These are phyloP conservation scores for Onchidella celtica DNA, from an alignment of 2,888 invertebrate genomes.

Conservation along the genomic window DNA sequence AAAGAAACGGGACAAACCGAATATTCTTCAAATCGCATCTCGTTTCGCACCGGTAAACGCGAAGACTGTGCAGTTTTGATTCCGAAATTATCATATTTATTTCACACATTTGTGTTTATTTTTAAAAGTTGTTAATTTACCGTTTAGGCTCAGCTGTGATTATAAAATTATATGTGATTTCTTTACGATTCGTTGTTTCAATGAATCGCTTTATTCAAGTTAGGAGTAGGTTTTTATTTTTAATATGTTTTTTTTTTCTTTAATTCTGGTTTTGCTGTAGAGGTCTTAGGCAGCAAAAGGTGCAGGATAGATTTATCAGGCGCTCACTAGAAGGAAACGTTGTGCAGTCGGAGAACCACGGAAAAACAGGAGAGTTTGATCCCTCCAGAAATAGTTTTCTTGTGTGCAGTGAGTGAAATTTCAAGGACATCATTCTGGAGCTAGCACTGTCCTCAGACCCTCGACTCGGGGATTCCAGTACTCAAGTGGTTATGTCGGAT, in stretches of 20 bases:
- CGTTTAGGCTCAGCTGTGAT: too few species aligned
- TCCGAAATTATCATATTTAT: not conserved
- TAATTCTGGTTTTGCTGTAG: not conserved
- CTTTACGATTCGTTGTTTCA: too few species aligned
- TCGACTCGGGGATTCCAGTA: conserved; percentile 28
- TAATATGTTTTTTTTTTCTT: not conserved
- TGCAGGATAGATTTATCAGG: too few species aligned
- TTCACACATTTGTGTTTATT: not conserved
- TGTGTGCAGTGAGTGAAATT: not conserved
- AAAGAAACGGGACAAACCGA: too few species aligned
- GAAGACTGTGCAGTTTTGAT: too few species aligned
- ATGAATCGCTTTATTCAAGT: too few species aligned
- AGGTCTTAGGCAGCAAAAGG: not conserved
- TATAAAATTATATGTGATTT: too few species aligned
- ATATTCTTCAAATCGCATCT: too few species aligned
- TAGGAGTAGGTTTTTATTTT: too few species aligned
- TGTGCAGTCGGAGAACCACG: too few species aligned
- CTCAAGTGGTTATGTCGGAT: conserved; percentile 44
- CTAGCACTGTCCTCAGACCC: conserved; percentile 33
- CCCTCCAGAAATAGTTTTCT: not conserved
- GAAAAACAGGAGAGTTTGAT: not conserved
- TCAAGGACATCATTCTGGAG: conserved; percentile 31
- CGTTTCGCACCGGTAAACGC: too few species aligned
- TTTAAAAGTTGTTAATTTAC: not conserved
- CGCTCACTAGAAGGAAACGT: too few species aligned